Evolutionary conservation across 2,113 vertebrate species (phyloP).

Genomic region (Atlantisia rogersi): DNA sequence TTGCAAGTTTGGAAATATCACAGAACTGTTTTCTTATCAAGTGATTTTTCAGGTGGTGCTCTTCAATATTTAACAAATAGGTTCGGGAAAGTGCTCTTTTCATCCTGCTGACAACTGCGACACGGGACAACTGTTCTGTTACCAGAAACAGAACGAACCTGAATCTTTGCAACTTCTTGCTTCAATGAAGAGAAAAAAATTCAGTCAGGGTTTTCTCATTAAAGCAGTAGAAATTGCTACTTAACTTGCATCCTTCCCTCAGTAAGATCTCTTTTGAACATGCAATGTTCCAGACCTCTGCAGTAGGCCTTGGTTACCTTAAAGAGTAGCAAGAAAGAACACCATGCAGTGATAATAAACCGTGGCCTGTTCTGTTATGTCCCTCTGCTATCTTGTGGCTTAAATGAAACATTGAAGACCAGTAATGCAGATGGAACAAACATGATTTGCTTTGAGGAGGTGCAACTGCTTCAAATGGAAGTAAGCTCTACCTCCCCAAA

Average conservation of each 20-base stretch:
- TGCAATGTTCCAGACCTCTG: neutral
- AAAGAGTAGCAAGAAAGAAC: neutral
- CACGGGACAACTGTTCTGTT: neutral
- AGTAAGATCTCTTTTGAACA: neutral
- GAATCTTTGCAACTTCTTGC: neutral
- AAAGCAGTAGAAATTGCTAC: neutral
- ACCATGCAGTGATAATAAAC: neutral
- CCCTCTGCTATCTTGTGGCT: neutral
- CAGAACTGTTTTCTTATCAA: neutral
- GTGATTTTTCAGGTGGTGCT: neutral
- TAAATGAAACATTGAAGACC: neutral
- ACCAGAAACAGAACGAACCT: neutral
- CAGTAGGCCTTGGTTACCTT: neutral
- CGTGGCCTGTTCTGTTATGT: neutral
- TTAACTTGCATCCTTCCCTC: neutral
- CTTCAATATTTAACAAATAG: neutral
- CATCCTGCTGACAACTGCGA: neutral
- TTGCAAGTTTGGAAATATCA: neutral
- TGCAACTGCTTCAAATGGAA: neutral
- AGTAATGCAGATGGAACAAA: neutral
- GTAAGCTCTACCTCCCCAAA: neutral
- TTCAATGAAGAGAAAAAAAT: neutral
- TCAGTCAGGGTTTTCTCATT: neutral
- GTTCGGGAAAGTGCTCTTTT: neutral
- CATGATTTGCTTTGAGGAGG: neutral